Evolutionary conservation across 2,797 vertebrate species (phyloP).

Genomic region (Gallinago nigripennis): DNA sequence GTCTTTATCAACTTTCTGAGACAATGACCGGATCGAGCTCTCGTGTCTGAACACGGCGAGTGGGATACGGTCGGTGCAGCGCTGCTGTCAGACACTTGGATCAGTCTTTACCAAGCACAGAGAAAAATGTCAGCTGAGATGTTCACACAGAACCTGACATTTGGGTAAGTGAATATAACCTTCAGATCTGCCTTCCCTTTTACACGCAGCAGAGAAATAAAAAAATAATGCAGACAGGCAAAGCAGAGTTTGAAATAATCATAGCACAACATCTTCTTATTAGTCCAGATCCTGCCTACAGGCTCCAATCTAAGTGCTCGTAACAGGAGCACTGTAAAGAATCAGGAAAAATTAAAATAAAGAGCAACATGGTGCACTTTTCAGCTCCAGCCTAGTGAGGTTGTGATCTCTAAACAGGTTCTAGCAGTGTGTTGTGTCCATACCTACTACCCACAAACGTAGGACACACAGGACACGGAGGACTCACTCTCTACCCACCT

Average conservation of each 20-base stretch:
- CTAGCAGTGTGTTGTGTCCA: not conserved
- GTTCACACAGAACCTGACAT: constrained; percentile 67
- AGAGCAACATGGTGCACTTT: not conserved
- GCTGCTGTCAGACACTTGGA: constrained; percentile 39
- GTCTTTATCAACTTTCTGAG: constrained; percentile 57
- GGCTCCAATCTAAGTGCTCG: not conserved
- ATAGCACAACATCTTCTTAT: not conserved
- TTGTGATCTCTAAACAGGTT: not conserved
- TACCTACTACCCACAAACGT: not conserved
- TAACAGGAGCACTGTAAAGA: not conserved
- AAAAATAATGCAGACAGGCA: not conserved
- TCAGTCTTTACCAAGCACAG: constrained; percentile 26
- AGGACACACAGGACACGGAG: not conserved
- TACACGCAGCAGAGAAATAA: constrained; percentile 1
- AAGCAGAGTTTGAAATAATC: constrained; percentile 3
- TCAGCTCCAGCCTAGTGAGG: not conserved
- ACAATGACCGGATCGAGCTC: constrained; percentile 34
- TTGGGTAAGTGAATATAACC: constrained; percentile 55
- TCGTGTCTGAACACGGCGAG: constrained; percentile 24
- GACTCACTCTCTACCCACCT: not conserved
- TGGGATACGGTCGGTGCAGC: not conserved
- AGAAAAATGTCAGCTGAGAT: constrained; percentile 63
- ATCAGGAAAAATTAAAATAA: not conserved
- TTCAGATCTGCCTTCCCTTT: constrained; percentile 46
- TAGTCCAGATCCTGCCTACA: not conserved